Percentiles rank a stretch among this genome's conserved stretches.
Evolutionary conservation across 2,888 invertebrate genomes (phyloP).

Genomic region (Watsonalla binaria): DNA sequence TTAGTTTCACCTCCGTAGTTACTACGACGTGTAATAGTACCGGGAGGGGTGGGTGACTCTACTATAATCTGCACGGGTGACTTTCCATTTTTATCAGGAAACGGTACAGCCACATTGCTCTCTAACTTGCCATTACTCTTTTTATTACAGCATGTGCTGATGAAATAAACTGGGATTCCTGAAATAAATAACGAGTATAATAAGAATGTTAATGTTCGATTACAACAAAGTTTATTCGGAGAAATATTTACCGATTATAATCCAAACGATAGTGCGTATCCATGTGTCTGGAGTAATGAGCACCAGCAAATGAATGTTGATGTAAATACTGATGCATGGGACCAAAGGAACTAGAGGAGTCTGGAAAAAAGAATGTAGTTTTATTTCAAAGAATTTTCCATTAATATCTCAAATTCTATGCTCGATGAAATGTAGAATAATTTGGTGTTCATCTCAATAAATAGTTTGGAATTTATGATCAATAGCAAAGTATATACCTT

Average conservation of each 20-base stretch:
- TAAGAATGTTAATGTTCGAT: not conserved
- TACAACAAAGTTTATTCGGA: not conserved
- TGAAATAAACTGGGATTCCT: constrained; percentile 65
- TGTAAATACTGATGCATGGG: constrained; percentile 88
- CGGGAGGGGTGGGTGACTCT: constrained; percentile 63
- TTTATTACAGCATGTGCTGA: constrained; percentile 53
- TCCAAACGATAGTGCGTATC: constrained; percentile 91
- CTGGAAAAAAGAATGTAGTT: constrained; percentile 56
- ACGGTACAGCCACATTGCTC: constrained; percentile 30
- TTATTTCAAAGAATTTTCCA: not conserved
- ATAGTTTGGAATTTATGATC: not conserved
- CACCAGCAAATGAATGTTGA: constrained; percentile 92
- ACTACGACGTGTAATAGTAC: constrained; percentile 43
- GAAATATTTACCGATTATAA: constrained; percentile 81
- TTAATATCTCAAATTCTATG: not conserved
- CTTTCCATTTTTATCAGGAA: constrained; percentile 50
- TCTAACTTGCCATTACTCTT: constrained; percentile 29
- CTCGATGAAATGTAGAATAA: not conserved
- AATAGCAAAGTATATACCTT: constrained; percentile 32
- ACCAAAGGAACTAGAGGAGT: constrained; percentile 91
- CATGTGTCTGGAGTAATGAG: constrained; percentile 88
- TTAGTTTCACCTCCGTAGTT: constrained; percentile 32
- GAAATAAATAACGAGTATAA: constrained; percentile 19
- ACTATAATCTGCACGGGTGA: constrained; percentile 60
- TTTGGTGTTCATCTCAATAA: not conserved